phyloP scores from a whole-genome alignment of 2,797 vertebrate species.

The Enteromius radiatus region DNA sequence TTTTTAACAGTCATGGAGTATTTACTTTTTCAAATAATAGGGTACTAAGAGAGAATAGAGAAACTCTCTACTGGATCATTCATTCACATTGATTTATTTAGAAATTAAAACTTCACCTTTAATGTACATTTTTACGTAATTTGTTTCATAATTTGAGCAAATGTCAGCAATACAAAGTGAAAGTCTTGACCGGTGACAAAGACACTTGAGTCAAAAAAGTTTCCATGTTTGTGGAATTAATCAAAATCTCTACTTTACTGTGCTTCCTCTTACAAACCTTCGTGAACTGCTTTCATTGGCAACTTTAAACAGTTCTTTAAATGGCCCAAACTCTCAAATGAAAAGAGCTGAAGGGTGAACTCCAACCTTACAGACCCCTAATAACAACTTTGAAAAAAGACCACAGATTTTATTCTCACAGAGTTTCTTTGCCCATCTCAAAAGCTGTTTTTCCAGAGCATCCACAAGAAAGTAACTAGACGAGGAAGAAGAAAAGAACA shows the following conservation, averaged over 20 bases:
- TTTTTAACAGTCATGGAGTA: background rate
- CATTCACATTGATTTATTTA: background rate
- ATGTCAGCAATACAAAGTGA: background rate
- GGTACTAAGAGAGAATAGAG: background rate
- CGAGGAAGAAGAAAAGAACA: background rate
- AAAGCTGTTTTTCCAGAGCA: conserved; percentile 2
- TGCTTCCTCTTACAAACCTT: background rate
- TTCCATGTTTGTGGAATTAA: background rate
- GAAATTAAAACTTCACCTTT: too few species aligned
- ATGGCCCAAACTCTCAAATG: background rate
- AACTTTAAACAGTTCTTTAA: background rate
- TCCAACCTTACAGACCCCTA: conserved; percentile 3
- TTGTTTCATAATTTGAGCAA: background rate
- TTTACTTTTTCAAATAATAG: background rate
- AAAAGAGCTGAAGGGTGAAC: conserved; percentile 3
- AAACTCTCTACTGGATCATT: background rate
- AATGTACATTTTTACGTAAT: background rate
- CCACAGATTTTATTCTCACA: background rate
- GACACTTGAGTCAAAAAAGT: background rate
- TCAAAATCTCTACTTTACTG: background rate
- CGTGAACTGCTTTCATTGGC: background rate
- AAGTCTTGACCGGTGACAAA: background rate
- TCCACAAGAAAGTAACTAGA: conserved; percentile 5
- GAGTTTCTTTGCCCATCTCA: background rate
- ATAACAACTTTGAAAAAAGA: background rate